phyloP scores from a whole-genome alignment of 2,797 vertebrate species.

The Danio choprae region DNA sequence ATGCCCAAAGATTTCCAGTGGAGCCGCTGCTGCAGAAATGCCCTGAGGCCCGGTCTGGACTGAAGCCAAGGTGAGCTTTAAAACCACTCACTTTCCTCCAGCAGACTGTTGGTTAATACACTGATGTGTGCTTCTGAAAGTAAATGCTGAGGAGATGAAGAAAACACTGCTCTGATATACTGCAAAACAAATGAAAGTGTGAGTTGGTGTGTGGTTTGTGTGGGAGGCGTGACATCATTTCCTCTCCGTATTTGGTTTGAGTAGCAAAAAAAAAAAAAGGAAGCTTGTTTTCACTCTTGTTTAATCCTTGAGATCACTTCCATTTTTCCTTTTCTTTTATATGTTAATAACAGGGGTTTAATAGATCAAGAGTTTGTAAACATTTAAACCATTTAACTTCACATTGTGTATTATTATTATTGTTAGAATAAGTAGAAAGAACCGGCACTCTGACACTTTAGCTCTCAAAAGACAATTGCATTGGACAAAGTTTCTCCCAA shows the following conservation, averaged over 20 bases:
- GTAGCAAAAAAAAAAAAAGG: slow-evolving; percentile 49
- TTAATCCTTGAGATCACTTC: slow-evolving; percentile 26
- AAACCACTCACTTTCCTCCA: slow-evolving; percentile 1
- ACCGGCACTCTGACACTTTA: no score
- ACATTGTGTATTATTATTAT: no score
- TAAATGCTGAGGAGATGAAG: background rate
- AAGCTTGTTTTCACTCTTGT: slow-evolving; percentile 43
- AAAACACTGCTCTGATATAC: background rate
- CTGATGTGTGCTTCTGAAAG: background rate
- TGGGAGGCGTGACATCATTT: slow-evolving; percentile 57
- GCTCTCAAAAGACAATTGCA: no score
- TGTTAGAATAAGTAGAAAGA: no score
- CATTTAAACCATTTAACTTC: no score
- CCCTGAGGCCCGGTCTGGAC: slow-evolving; percentile 82
- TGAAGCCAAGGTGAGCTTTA: slow-evolving; percentile 78
- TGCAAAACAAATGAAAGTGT: slow-evolving; percentile 52
- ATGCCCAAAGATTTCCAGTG: slow-evolving; percentile 75
- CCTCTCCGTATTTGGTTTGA: slow-evolving; percentile 42
- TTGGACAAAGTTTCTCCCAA: no score
- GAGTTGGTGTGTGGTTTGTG: slow-evolving; percentile 57
- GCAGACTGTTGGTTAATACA: slow-evolving; percentile 12
- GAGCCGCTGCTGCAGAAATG: slow-evolving; percentile 77
- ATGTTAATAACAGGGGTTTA: background rate
- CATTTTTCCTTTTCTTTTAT: background rate
- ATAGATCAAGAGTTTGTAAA: no score